Conservation (phyloP, 2,797 vertebrate species). For the Xiphorhynchus erythropygius region DNA sequence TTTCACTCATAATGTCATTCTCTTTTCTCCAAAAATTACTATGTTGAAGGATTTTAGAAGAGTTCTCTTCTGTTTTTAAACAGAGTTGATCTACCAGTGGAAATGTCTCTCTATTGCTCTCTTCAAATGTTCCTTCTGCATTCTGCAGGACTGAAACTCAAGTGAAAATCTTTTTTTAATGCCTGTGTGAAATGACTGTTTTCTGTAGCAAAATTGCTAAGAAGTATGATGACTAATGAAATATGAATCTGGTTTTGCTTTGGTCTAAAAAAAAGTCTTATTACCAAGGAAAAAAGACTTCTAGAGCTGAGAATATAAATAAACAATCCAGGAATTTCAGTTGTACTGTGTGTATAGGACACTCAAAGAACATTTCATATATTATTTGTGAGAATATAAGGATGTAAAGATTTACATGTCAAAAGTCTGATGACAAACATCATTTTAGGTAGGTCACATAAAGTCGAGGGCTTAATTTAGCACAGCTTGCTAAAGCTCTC, state of each 20-base stretch:
- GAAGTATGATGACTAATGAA: background rate
- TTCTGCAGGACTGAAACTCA: background rate
- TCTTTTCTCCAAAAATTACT: background rate
- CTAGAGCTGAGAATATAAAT: background rate
- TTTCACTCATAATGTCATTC: background rate
- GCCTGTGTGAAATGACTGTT: background rate
- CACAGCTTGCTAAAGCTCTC: background rate
- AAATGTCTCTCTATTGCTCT: background rate
- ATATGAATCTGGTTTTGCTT: background rate
- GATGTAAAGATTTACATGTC: background rate
- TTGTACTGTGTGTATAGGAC: background rate
- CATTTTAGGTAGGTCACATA: background rate
- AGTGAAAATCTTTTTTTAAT: conserved; percentile 11
- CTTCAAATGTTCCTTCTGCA: background rate
- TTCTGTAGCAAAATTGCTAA: background rate
- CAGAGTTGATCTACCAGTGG: background rate
- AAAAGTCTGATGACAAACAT: background rate
- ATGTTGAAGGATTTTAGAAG: background rate
- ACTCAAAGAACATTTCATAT: background rate
- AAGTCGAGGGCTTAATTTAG: background rate
- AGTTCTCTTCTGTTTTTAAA: conserved; percentile 1
- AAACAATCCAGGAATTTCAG: background rate
- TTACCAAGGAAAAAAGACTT: background rate
- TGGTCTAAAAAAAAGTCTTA: background rate
- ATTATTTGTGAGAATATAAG: background rate